phyloP scores from a whole-genome alignment of 2,888 invertebrate genomes.

The Troides aeacus region DNA sequence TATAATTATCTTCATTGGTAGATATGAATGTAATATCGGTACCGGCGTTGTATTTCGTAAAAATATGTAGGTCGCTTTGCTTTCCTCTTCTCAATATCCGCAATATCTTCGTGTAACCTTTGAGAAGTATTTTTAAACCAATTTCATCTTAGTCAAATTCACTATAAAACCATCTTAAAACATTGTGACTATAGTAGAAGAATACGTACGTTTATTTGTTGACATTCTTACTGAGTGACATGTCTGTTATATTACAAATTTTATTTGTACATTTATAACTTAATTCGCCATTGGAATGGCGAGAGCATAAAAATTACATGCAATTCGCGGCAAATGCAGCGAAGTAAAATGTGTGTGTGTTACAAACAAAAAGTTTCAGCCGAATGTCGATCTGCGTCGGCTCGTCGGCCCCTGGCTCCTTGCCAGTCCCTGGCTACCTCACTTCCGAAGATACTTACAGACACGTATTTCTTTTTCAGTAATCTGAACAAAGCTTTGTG shows the following conservation, averaged over 20 bases:
- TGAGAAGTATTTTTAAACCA: no score
- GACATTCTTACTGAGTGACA: not conserved
- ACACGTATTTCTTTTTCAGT: slow-evolving; percentile 47
- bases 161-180: not conserved
- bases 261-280: slow-evolving; percentile 14
- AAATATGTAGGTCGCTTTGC: no score
- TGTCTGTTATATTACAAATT: not conserved
- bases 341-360: slow-evolving; percentile 24
- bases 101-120: no score
- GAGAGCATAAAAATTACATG: slow-evolving; percentile 33
- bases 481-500: slow-evolving; percentile 38
- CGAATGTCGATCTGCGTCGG: slow-evolving; percentile 32
- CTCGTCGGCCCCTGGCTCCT: slow-evolving; percentile 48
- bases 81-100: no score
- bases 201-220: not conserved
- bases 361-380: slow-evolving; percentile 37
- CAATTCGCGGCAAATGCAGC: slow-evolving; percentile 20
- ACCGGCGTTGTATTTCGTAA: no score
- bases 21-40: no score
- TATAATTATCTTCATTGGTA: no score
- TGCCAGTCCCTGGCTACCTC: slow-evolving; percentile 32
- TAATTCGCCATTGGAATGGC: slow-evolving; percentile 16
- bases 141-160: no score
- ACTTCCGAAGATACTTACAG: slow-evolving; percentile 46
- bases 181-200: not conserved